Evolutionary conservation across 2,888 invertebrate genomes (phyloP).

Genomic region (Caradrina kadenii): DNA sequence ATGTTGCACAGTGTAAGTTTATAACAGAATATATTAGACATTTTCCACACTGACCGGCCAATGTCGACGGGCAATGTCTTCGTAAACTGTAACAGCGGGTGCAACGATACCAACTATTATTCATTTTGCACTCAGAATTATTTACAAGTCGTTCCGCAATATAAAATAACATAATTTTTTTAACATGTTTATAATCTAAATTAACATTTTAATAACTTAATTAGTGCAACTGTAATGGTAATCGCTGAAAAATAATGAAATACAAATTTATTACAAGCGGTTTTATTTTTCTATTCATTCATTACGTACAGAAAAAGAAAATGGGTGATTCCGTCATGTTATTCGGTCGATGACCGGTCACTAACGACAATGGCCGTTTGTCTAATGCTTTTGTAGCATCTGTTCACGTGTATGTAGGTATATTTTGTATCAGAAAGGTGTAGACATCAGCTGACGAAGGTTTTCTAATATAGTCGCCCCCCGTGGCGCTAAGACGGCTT

Average conservation of each 20-base stretch:
- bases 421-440: constrained; percentile 61
- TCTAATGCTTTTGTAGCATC: constrained; percentile 50
- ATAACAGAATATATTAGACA: constrained; percentile 34
- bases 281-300: constrained; percentile 24
- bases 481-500: constrained; percentile 84
- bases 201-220: constrained; percentile 60
- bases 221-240: constrained; percentile 43
- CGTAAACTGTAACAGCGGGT: constrained; percentile 14
- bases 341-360: constrained; percentile 52
- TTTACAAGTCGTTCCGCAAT: constrained; percentile 28
- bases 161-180: constrained; percentile 20
- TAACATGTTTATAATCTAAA: constrained; percentile 17
- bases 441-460: constrained; percentile 80
- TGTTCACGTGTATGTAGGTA: constrained; percentile 40
- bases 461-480: constrained; percentile 89
- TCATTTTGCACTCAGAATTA: constrained; percentile 35
- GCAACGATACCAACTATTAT: constrained; percentile 32
- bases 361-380: constrained; percentile 36
- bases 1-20: constrained; percentile 32
- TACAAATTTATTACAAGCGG: constrained; percentile 8
- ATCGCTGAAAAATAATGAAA: constrained; percentile 28
- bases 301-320: constrained; percentile 21
- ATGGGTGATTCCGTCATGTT: constrained; percentile 15
- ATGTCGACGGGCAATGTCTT: constrained; percentile 12
- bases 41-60: constrained; percentile 39